These are phyloP conservation scores for Machimus rusticus DNA, from an alignment of 2,888 invertebrate genomes.

Conservation along the genomic window DNA sequence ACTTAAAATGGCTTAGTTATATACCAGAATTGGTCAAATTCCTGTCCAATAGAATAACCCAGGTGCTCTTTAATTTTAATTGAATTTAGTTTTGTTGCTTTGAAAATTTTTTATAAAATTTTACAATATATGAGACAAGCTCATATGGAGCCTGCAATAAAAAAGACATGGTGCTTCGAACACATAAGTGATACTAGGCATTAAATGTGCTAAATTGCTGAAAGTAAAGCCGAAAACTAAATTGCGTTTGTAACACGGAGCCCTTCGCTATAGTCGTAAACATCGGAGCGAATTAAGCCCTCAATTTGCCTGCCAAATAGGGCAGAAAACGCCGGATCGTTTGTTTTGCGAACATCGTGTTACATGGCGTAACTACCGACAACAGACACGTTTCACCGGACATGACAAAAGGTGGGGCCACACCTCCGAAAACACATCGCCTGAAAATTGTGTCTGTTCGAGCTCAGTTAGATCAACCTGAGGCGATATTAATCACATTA, in stretches of 20 bases:
- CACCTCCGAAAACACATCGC: background rate
- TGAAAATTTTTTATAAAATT: too few relatives aligned
- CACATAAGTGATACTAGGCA: background rate
- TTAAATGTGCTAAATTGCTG: background rate
- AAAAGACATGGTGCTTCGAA: background rate
- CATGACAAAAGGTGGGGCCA: background rate
- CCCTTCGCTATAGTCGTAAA: background rate
- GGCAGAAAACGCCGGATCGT: background rate
- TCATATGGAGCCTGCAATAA: background rate
- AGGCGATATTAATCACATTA: background rate
- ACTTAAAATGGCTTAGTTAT: too few relatives aligned
- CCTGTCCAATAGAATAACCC: too few relatives aligned
- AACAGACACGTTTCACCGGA: background rate
- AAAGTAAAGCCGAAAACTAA: background rate
- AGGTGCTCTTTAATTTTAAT: too few relatives aligned
- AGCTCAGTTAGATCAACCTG: background rate
- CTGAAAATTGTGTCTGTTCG: background rate
- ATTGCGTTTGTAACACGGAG: background rate
- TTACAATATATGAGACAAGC: too few relatives aligned
- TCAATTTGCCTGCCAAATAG: background rate
- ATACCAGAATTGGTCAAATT: too few relatives aligned
- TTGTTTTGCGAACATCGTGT: background rate
- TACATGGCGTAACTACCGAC: background rate
- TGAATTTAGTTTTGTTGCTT: too few relatives aligned
- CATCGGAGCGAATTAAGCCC: background rate